Conservation (phyloP, 2,113 vertebrate genomes). For the Perca flavescens region DNA sequence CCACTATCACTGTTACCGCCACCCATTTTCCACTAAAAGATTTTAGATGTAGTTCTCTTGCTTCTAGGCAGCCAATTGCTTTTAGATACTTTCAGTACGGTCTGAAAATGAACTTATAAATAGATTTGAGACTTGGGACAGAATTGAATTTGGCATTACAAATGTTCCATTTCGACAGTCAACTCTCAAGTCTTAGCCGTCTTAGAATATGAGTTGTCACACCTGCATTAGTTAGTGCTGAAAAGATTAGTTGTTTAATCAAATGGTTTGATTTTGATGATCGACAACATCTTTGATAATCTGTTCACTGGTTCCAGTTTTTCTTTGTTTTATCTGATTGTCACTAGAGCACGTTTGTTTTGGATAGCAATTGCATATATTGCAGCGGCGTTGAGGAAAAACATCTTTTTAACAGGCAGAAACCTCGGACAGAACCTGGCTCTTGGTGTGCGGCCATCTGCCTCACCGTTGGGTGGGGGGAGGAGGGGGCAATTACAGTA, state of each 20-base stretch:
- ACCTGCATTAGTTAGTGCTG: not conserved
- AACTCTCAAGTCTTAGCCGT: not conserved
- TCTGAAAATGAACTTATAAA: not conserved
- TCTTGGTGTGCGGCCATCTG: too few species aligned
- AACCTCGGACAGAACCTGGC: too few species aligned
- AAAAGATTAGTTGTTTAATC: not conserved
- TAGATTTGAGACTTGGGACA: not conserved
- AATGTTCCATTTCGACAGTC: not conserved
- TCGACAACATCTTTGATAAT: not conserved
- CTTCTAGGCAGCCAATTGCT: not conserved
- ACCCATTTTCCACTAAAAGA: not conserved
- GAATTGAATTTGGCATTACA: not conserved
- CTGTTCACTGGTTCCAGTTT: not conserved
- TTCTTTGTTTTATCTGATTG: not conserved
- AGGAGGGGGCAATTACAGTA: too few species aligned
- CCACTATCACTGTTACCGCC: not conserved
- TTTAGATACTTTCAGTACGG: not conserved
- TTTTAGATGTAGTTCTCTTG: not conserved
- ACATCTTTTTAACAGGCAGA: too few species aligned
- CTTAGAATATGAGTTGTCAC: not conserved
- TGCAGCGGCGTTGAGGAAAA: too few species aligned
- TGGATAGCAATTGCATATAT: too few species aligned
- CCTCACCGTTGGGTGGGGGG: too few species aligned
- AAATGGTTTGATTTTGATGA: too few species aligned
- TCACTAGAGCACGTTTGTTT: not conserved